Percentiles rank a stretch among this genome's conserved stretches.
These are phyloP conservation scores for Drosophila anceps DNA, from an alignment of 2,888 invertebrate species.

Conservation along the genomic window DNA sequence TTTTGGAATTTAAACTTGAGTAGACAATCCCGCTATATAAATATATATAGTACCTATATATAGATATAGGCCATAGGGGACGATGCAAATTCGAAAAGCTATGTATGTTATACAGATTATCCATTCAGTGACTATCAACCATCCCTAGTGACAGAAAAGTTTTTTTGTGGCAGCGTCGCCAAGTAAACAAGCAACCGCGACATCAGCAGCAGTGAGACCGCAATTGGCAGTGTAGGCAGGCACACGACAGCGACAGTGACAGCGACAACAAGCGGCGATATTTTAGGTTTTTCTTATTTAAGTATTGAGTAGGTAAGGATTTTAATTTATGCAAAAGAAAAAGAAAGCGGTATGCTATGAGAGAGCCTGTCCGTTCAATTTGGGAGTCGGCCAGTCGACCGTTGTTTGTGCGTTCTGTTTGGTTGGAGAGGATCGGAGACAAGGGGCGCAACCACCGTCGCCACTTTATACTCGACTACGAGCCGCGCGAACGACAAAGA, in stretches of 20 bases:
- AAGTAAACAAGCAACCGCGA: slow-evolving; percentile 74
- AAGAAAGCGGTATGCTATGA: slow-evolving; percentile 82
- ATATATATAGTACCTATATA: too few relatives aligned
- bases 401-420: slow-evolving; percentile 88
- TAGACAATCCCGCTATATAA: too few relatives aligned
- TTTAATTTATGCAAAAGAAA: slow-evolving; percentile 52
- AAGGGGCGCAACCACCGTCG: slow-evolving; percentile 84
- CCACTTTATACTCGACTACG: slow-evolving; percentile 84
- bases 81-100: neutral
- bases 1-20: too few relatives aligned
- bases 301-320: slow-evolving; percentile 18
- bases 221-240: slow-evolving; percentile 56
- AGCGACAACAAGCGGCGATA: slow-evolving; percentile 35
- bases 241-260: slow-evolving; percentile 55
- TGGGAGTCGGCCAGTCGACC: slow-evolving; percentile 89
- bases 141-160: slow-evolving; percentile 45
- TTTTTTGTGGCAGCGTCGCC: slow-evolving; percentile 63
- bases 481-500: slow-evolving; percentile 71
- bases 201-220: slow-evolving; percentile 61
- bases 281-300: slow-evolving; percentile 34
- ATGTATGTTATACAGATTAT: neutral
- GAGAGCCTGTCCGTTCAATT: slow-evolving; percentile 81
- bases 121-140: slow-evolving; percentile 33
- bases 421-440: slow-evolving; percentile 88
- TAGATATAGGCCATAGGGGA: too few relatives aligned